phyloP scores from a whole-genome alignment of 2,797 vertebrate genomes.

The Picus viridis region DNA sequence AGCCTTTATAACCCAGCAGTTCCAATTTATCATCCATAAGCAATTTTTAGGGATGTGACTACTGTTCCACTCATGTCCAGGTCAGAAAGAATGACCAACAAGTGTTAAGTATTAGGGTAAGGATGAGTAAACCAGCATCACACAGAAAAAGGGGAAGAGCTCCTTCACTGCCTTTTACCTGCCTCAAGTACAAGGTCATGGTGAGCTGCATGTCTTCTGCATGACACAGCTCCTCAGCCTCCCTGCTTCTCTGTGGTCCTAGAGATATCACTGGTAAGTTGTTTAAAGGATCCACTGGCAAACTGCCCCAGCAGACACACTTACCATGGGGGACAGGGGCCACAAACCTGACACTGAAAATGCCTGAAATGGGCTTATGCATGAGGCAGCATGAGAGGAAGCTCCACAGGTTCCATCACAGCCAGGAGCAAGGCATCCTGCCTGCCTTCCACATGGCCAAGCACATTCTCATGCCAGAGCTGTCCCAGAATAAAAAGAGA shows the following conservation, averaged over 20 bases:
- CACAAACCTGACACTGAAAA: not conserved
- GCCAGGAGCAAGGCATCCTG: not conserved
- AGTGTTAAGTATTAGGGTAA: not conserved
- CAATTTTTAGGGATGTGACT: not conserved
- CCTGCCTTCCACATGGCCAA: not conserved
- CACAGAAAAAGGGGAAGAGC: accelerated
- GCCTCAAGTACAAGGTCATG: not conserved
- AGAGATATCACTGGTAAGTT: accelerated
- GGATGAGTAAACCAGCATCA: not conserved
- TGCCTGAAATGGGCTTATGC: not conserved
- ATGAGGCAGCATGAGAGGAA: not conserved
- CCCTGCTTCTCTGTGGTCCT: not conserved
- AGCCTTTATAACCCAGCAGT: not conserved
- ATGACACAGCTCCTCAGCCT: not conserved
- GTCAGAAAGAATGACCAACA: not conserved
- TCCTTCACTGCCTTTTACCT: not conserved
- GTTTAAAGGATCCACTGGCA: not conserved
- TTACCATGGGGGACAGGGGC: not conserved
- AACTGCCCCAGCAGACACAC: not conserved
- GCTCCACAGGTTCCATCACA: accelerated
- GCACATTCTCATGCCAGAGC: not conserved
- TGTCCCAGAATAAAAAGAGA: not conserved
- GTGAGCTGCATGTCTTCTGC: not conserved
- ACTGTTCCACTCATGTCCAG: not conserved
- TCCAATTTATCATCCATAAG: not conserved